Conservation (phyloP, 1,140 invertebrate genomes). For the Papilio machaon region DNA sequence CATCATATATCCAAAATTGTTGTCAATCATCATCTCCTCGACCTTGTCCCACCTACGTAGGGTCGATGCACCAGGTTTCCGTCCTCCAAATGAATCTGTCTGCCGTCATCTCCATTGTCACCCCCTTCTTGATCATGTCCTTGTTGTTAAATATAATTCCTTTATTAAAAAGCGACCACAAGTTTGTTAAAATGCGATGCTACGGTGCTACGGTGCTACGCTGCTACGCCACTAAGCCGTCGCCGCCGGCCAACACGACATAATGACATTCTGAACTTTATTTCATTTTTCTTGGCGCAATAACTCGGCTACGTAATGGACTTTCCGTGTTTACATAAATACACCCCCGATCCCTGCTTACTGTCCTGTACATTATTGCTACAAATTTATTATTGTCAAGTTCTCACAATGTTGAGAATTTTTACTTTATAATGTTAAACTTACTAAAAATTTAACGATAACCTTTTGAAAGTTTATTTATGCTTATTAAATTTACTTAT, state of each 20-base stretch:
- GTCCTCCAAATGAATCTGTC: too few species aligned
- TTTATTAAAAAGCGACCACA: too few species aligned
- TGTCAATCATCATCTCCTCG: too few species aligned
- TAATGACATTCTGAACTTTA: conserved; percentile 25
- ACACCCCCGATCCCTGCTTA: conserved; percentile 2
- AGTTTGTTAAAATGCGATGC: too few species aligned
- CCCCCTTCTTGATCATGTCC: too few species aligned
- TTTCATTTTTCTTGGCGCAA: conserved; percentile 28
- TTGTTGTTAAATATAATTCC: too few species aligned
- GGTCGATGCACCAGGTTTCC: too few species aligned
- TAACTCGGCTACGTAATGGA: conserved; percentile 29
- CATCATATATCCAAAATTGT: too few species aligned
- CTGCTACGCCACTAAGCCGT: not conserved
- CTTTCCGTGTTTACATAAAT: conserved; percentile 33
- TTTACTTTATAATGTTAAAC: not conserved
- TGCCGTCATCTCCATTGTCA: too few species aligned
- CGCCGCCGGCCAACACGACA: not conserved
- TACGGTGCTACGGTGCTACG: not conserved
- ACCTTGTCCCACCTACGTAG: too few species aligned
- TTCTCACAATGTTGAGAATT: not conserved
- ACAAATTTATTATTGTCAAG: not conserved
- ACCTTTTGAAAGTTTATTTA: too few species aligned
- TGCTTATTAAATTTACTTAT: too few species aligned
- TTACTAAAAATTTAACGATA: not conserved
- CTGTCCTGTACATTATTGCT: conserved; percentile 13